Percentiles rank a stretch among this genome's conserved stretches.
Conservation (phyloP, 2,113 vertebrate species). For the Notechis scutatus region DNA sequence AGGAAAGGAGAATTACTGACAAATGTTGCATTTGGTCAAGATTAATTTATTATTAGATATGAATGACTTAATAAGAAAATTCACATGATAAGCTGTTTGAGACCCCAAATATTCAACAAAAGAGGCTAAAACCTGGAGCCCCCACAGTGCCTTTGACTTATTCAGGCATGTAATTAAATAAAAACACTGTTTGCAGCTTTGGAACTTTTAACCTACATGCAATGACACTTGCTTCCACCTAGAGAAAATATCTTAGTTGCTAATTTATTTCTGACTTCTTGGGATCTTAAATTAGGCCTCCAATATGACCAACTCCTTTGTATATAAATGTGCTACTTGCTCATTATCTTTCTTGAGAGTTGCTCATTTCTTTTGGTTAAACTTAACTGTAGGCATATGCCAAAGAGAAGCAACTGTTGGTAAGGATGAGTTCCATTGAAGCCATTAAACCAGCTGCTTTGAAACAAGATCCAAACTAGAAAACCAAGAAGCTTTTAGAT, state of each 20-base stretch:
- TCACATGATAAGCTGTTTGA: background rate
- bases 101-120: background rate
- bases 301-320: background rate
- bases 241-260: background rate
- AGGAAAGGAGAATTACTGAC: constrained; percentile 16
- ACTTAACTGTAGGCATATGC: background rate
- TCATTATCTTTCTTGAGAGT: background rate
- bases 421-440: background rate
- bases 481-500: background rate
- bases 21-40: constrained; percentile 7
- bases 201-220: background rate
- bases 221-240: background rate
- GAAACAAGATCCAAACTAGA: background rate
- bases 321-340: background rate
- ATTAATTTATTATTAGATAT: constrained; percentile 15
- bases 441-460: background rate
- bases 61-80: constrained; percentile 25
- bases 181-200: background rate
- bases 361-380: background rate
- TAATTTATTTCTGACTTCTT: background rate
- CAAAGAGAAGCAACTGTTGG: background rate
- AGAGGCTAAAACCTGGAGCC: background rate
- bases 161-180: constrained; percentile 19
- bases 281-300: background rate
- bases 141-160: background rate